Base-by-base conservation (phyloP, 2,888 invertebrate species). In the Scaptomyza parva region DNA sequence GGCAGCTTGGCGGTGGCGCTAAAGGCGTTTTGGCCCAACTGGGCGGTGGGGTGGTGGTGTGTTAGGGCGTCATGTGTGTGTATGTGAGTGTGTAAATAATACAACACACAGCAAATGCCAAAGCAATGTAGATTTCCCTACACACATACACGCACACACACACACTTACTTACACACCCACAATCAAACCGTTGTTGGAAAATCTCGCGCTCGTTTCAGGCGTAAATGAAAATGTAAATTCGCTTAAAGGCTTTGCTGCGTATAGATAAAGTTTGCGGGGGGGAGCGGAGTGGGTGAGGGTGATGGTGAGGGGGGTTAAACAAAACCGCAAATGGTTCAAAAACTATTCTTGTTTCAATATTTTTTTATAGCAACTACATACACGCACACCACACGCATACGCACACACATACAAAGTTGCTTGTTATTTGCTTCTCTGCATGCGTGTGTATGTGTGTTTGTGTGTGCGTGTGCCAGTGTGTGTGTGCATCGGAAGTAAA, bases 141-240 rank as follows among this genome's bases (percentile, higher is more conserved):
- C 11, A 28, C 55, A 47, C 28, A 41, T 14, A 45, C 17, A 28
- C 48, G 43, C 28, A 41, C 20, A 30, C 40, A 41, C 44, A 59
- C 52, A 43, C 37, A 24, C n/a, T n/a, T n/a, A n/a, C n/a, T n/a
- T n/a, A n/a, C 47, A 40, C 67, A 33, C 37, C 48, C 33, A 43
- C 50, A 45, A 50, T 20, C 35, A 37, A 12, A 58, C 53, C 18
- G 50, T 50, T 63, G 48, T 37, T 44, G 69, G 58, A 52, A 44
- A 84, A 81, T 82, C 81, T 81, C 70, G 71, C 61, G 74, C 78
- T 76, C 76, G 76, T 83, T 84, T 82, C 68, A 64, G 71, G 82
- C 85, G 63, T 76, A 82, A 84, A 82, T 82, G 76, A 81, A 85
- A 84, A 82, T 84, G 82, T 67, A 76, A 82, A 82, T 81, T 81